Percentiles rank a stretch among this genome's conserved stretches.
Conservation (phyloP, 2,797 vertebrate genomes). For the Ciconia nigra region DNA sequence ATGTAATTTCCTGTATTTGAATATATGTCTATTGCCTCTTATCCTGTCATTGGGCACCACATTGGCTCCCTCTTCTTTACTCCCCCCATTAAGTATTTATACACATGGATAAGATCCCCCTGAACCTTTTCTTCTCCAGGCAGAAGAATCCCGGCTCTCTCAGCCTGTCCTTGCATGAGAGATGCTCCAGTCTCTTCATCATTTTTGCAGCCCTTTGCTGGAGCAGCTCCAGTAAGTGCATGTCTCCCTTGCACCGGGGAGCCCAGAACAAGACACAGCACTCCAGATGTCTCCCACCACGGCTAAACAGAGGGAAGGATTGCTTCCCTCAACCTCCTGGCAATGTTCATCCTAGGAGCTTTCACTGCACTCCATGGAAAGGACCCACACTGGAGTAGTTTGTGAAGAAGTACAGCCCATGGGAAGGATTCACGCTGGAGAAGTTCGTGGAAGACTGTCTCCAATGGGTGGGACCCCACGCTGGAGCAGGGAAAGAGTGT, state of each 20-base stretch:
- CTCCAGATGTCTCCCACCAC: background rate
- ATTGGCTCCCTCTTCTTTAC: background rate
- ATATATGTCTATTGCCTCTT: background rate
- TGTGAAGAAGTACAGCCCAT: no score
- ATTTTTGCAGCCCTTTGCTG: background rate
- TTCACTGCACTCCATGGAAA: background rate
- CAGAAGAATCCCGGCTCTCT: background rate
- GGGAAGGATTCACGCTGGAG: background rate
- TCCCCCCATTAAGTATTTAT: background rate
- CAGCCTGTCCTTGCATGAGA: background rate
- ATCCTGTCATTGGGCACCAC: background rate
- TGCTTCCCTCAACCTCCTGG: background rate
- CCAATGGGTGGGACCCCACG: accelerated
- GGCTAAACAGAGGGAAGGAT: background rate
- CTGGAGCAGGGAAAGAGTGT: background rate
- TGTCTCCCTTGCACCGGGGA: background rate
- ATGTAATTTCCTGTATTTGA: background rate
- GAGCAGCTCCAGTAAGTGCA: background rate
- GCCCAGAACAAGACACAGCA: background rate
- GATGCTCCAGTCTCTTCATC: background rate
- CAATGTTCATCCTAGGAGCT: background rate
- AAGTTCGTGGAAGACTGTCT: background rate
- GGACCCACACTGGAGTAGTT: background rate
- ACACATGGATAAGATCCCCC: background rate
- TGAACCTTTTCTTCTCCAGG: background rate